A percentile compares a stretch with the other conserved stretches of the same genome.
These are phyloP conservation scores for Eumaeus atala DNA, from an alignment of 1,140 invertebrate species.

Conservation along the genomic window DNA sequence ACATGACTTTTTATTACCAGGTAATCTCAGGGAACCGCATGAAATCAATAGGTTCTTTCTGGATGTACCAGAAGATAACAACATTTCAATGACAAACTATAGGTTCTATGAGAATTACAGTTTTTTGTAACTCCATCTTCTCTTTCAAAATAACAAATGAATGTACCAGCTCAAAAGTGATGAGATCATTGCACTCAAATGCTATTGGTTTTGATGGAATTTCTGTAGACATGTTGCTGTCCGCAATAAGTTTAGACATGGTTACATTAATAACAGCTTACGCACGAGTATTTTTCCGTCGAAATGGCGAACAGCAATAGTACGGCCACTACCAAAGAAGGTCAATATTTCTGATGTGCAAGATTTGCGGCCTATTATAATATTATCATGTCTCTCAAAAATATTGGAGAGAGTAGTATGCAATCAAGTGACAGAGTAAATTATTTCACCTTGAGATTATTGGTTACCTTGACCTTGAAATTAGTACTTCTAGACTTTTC, in stretches of 20 bases:
- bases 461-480: too few species aligned
- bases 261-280: background rate
- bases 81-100: background rate
- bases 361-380: conserved; percentile 8
- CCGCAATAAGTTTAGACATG: background rate
- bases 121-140: background rate
- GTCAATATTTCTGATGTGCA: background rate
- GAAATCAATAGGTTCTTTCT: conserved; percentile 2
- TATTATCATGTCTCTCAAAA: conserved; percentile 16
- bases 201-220: conserved; percentile 1
- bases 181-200: background rate
- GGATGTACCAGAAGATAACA: background rate
- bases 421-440: conserved; percentile 11
- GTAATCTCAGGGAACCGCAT: background rate
- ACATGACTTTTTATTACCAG: background rate
- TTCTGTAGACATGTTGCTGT: background rate
- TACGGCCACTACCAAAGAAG: conserved; percentile 6
- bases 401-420: conserved; percentile 8
- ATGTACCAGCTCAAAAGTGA: background rate
- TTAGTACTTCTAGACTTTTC: too few species aligned
- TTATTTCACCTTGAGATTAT: too few species aligned
- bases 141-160: background rate
- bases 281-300: background rate
- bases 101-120: background rate
- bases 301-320: conserved; percentile 2